Percentiles rank a stretch among this genome's conserved stretches.
Evolutionary conservation across 2,888 invertebrate species (phyloP).

Genomic region (Erynnis tages): DNA sequence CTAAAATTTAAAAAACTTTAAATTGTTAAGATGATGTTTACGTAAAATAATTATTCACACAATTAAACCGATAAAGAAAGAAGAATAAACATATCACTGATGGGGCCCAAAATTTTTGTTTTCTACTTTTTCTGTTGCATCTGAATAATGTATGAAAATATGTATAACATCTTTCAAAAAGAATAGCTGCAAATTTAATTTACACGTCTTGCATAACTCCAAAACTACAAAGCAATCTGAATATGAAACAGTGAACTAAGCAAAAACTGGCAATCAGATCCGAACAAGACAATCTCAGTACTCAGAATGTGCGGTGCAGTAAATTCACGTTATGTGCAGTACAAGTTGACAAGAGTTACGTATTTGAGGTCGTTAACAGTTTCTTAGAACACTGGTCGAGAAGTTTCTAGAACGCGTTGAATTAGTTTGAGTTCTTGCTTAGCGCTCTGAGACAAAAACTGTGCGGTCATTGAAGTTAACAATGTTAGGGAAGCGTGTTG

Average conservation of each 20-base stretch:
- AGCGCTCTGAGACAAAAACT: conserved; percentile 33
- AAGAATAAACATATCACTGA: too few relatives aligned
- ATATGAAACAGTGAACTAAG: not conserved
- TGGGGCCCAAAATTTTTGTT: too few relatives aligned
- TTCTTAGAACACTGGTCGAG: conserved; percentile 14
- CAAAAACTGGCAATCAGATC: conserved; percentile 6
- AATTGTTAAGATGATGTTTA: too few relatives aligned
- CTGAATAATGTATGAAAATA: too few relatives aligned
- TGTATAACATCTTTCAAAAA: too few relatives aligned
- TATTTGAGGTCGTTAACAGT: conserved; percentile 17
- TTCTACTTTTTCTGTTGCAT: too few relatives aligned
- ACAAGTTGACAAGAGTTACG: not conserved
- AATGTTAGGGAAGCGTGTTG: too few relatives aligned
- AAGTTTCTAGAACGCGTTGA: conserved; percentile 32
- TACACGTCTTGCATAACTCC: not conserved
- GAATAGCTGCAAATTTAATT: not conserved
- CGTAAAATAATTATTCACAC: too few relatives aligned
- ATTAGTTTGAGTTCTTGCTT: conserved; percentile 32
- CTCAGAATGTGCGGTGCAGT: not conserved
- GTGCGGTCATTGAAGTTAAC: too few relatives aligned
- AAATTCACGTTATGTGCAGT: conserved; percentile 8
- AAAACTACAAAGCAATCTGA: conserved; percentile 1
- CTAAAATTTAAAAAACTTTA: too few relatives aligned
- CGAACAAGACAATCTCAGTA: conserved; percentile 3
- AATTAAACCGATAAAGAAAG: too few relatives aligned